Evolutionary conservation across 2,888 invertebrate species (phyloP).

Genomic region (Volucella inanis): DNA sequence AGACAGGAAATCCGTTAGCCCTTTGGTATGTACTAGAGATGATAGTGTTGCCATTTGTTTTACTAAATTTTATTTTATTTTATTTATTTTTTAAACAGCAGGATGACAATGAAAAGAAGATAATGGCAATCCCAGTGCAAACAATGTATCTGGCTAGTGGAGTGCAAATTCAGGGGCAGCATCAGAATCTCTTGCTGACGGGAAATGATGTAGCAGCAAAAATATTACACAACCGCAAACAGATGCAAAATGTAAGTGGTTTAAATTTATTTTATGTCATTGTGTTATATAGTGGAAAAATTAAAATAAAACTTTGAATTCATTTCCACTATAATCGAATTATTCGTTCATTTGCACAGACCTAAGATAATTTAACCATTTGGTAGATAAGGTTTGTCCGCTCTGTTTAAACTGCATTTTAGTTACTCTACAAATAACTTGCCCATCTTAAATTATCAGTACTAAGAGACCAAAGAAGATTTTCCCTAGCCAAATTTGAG

Average conservation of each 20-base stretch:
- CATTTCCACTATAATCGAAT: no score
- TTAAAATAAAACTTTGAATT: no score
- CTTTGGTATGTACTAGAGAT: constrained; percentile 78
- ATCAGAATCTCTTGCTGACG: constrained; percentile 79
- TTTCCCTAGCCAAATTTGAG: no score
- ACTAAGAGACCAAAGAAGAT: no score
- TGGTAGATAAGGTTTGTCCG: no score
- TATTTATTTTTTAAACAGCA: constrained; percentile 76
- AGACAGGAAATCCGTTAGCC: constrained; percentile 81
- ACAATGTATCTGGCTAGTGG: constrained; percentile 80
- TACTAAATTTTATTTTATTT: constrained; percentile 6
- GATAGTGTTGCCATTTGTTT: not conserved
- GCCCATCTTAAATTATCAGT: no score
- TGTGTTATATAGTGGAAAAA: not conserved
- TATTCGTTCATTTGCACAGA: no score
- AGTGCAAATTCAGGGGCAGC: constrained; percentile 78
- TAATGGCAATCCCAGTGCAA: constrained; percentile 77
- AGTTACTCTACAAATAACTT: no score
- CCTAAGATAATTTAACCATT: no score
- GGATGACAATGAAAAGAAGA: constrained; percentile 79
- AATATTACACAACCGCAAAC: constrained; percentile 79
- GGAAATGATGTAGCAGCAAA: constrained; percentile 80
- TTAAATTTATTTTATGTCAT: not conserved
- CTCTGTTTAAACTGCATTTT: no score
- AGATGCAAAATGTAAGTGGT: constrained; percentile 66